A percentile compares a stretch with the other conserved stretches of the same genome.
Conservation (phyloP, 2,113 vertebrate genomes). For the Atlantisia rogersi region DNA sequence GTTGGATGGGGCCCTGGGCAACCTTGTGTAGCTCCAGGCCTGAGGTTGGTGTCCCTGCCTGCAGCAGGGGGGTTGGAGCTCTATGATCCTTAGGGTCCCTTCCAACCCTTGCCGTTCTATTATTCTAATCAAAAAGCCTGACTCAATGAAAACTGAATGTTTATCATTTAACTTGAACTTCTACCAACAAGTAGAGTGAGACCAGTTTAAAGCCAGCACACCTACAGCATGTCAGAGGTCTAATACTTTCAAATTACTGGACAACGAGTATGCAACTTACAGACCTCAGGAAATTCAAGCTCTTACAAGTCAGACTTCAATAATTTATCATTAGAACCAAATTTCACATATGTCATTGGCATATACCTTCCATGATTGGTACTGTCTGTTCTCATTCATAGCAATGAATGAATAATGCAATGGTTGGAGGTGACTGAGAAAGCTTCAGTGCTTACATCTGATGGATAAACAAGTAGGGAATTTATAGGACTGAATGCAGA, state of each 20-base stretch:
- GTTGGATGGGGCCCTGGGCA: no score
- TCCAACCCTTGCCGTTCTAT: no score
- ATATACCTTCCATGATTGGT: neutral
- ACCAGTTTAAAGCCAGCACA: neutral
- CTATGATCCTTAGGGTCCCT: no score
- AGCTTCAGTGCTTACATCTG: neutral
- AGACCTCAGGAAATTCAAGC: neutral
- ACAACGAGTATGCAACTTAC: no score
- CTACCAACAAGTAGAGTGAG: neutral
- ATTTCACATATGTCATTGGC: neutral
- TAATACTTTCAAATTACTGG: neutral
- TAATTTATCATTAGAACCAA: neutral
- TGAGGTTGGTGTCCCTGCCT: no score
- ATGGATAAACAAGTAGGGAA: neutral
- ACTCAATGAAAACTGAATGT: neutral
- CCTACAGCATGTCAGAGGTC: neutral
- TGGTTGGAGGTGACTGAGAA: neutral
- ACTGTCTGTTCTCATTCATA: neutral
- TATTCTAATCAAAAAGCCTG: neutral
- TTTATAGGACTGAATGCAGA: neutral
- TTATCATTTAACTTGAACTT: neutral
- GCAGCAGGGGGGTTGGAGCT: no score
- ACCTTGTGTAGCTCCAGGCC: no score
- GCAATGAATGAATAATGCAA: neutral
- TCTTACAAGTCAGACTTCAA: neutral